Evolutionary conservation across 2,797 vertebrate genomes (phyloP).

Genomic region (Mus spretus): DNA sequence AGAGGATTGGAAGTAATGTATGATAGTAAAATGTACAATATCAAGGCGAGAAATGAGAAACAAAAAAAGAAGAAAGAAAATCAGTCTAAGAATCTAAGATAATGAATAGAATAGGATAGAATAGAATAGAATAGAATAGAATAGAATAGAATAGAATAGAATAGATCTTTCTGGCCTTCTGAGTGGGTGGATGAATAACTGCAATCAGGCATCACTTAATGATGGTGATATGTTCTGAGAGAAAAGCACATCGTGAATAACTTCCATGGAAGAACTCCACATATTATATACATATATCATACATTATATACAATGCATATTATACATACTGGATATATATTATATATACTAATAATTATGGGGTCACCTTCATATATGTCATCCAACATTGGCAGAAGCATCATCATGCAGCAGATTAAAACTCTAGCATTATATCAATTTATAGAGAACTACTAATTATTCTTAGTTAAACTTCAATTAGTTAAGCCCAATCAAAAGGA

Average conservation of each 20-base stretch:
- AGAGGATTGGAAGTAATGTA: constrained; percentile 40
- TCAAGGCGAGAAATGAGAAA: constrained; percentile 31
- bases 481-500: constrained; percentile 26
- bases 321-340: not conserved
- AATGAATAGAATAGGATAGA: not conserved
- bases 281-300: not conserved
- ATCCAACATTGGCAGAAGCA: not conserved
- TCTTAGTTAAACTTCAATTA: constrained; percentile 19
- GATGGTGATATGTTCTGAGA: not conserved
- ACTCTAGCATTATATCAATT: not conserved
- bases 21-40: constrained; percentile 41
- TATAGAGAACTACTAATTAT: not conserved
- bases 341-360: not conserved
- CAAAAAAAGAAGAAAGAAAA: constrained; percentile 46
- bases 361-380: not conserved
- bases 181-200: not conserved
- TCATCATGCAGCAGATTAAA: not conserved
- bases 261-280: not conserved
- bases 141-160: not conserved
- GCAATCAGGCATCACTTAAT: not conserved
- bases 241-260: not conserved
- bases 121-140: not conserved
- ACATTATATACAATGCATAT: not conserved
- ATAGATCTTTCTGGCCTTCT: not conserved
- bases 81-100: constrained; percentile 38